These are phyloP conservation scores for honey bee (Apis mellifera) DNA, from an alignment of 1,140 invertebrate genomes.

Conservation along the genomic window Amel_HAv3.1 CM009933.2:8548501-8549000, in stretches of 20 bases:
- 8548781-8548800: neutral
- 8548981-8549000: too few species aligned
- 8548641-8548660: constrained; percentile 61
- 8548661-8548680: constrained; percentile 44
- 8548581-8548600: constrained; percentile 2
- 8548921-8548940: too few species aligned
- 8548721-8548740: constrained; percentile 73
- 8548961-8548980: too few species aligned
- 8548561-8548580: constrained; percentile 37
- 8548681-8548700: constrained; percentile 68
- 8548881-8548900: too few species aligned
- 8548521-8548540: constrained; percentile 11
- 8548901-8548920: too few species aligned
- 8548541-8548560: constrained; percentile 15
- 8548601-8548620: constrained; percentile 59
- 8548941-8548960: too few species aligned
- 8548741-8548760: constrained; percentile 52
- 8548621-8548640: constrained; percentile 64
- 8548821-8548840: too few species aligned
- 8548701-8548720: constrained; percentile 68
- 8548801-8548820: too few species aligned
- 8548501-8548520: neutral
- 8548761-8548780: neutral
- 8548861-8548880: too few species aligned
- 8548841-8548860: too few species aligned